phyloP scores from a whole-genome alignment of 2,797 vertebrate species.

The Tiaroga cobitis region DNA sequence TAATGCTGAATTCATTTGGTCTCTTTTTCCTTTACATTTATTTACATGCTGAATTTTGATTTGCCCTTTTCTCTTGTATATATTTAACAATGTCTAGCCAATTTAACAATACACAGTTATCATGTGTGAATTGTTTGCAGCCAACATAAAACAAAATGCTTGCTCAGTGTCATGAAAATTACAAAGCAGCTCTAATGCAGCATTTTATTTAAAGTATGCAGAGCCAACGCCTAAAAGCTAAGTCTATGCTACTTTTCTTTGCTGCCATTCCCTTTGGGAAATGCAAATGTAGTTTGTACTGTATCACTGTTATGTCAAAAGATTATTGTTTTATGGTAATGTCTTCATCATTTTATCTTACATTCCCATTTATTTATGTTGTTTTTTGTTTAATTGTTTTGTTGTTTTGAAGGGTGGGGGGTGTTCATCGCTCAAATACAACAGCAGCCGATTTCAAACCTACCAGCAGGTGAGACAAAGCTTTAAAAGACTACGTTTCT shows the following conservation, averaged over 20 bases:
- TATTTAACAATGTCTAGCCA: background rate
- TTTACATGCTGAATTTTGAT: background rate
- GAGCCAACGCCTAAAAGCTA: background rate
- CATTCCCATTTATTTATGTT: conserved; percentile 14
- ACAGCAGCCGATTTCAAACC: conserved; percentile 73
- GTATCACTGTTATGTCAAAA: conserved; percentile 15
- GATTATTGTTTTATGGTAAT: conserved; percentile 27
- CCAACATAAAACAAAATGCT: background rate
- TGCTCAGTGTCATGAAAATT: no score
- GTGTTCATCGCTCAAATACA: conserved; percentile 76
- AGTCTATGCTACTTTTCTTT: background rate
- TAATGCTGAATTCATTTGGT: background rate
- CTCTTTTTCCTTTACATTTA: background rate
- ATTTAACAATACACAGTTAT: background rate
- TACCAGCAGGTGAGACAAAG: conserved; percentile 66
- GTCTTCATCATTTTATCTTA: background rate
- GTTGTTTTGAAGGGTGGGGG: conserved; percentile 70
- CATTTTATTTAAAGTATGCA: background rate
- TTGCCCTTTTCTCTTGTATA: background rate
- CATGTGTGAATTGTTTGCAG: background rate
- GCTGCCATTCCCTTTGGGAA: background rate
- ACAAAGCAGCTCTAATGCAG: background rate
- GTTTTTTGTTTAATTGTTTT: conserved; percentile 29
- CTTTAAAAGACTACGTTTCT: conserved; percentile 1
- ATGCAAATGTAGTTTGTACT: background rate